Conservation (phyloP, 23 tunicate genomes). For the Styela plicata region DNA sequence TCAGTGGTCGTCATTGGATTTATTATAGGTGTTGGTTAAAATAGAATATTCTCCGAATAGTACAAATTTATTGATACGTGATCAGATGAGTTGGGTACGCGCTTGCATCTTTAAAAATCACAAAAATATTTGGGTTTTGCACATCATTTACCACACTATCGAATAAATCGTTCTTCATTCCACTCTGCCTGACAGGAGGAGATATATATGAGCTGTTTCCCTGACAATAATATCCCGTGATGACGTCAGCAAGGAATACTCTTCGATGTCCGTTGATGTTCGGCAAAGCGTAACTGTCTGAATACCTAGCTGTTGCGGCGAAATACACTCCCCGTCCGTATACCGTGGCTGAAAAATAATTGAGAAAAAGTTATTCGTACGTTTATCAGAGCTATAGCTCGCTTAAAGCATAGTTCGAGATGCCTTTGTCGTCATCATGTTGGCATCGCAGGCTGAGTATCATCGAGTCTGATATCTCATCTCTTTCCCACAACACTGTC, state of each 20-base stretch:
- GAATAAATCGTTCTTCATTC: constrained; percentile 20
- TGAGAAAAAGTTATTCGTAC: neutral
- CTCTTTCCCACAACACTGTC: no score
- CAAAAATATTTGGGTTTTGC: constrained; percentile 33
- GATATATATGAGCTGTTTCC: constrained; percentile 20
- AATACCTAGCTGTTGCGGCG: constrained; percentile 42
- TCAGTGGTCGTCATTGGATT: no score
- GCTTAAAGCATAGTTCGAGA: no score
- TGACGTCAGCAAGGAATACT: constrained; percentile 65
- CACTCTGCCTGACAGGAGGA: constrained; percentile 18
- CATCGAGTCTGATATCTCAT: no score
- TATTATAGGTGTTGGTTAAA: no score
- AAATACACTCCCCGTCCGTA: constrained; percentile 73
- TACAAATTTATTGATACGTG: no score
- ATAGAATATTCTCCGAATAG: no score
- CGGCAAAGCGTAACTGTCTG: constrained; percentile 28
- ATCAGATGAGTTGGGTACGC: constrained; percentile 47
- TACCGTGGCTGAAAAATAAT: neutral
- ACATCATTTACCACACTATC: constrained; percentile 43
- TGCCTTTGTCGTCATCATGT: no score
- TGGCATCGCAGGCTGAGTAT: no score
- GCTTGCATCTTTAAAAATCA: constrained; percentile 58
- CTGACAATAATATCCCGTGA: constrained; percentile 54
- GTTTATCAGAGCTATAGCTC: no score
- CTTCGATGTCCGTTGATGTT: neutral